phyloP scores from a whole-genome alignment of 2,888 invertebrate species.

The Eurois occulta region DNA sequence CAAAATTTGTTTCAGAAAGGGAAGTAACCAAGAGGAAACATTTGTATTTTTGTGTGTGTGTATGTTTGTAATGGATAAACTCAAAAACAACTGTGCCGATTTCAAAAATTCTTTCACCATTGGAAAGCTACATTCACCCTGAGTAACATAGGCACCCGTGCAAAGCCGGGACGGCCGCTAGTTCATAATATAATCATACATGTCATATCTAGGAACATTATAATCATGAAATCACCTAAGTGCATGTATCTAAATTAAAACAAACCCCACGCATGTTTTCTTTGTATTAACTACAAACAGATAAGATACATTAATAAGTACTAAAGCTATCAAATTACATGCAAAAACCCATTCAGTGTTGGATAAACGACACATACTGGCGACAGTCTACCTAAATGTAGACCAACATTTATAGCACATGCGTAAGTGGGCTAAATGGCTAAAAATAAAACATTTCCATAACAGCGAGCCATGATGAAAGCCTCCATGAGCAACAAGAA shows the following conservation, averaged over 20 bases:
- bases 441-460: slow-evolving; percentile 64
- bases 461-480: slow-evolving; percentile 63
- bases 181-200: no score
- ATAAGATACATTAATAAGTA: background rate
- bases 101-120: no score
- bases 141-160: no score
- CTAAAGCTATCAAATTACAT: background rate
- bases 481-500: slow-evolving; percentile 58
- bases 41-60: no score
- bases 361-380: background rate
- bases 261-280: background rate
- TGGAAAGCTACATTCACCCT: no score
- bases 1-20: no score
- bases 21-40: no score
- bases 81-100: no score
- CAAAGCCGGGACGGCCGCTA: no score
- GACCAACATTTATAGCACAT: slow-evolving; percentile 6
- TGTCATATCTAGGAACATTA: no score
- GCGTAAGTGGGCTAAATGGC: slow-evolving; percentile 19
- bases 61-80: no score
- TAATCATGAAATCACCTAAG: no score
- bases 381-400: slow-evolving; percentile 6
- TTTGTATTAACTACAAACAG: background rate
- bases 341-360: background rate
- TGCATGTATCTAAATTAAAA: background rate